Base-by-base conservation (phyloP, 2,888 invertebrate genomes). In the Ceratothoa steindachneri region DNA sequence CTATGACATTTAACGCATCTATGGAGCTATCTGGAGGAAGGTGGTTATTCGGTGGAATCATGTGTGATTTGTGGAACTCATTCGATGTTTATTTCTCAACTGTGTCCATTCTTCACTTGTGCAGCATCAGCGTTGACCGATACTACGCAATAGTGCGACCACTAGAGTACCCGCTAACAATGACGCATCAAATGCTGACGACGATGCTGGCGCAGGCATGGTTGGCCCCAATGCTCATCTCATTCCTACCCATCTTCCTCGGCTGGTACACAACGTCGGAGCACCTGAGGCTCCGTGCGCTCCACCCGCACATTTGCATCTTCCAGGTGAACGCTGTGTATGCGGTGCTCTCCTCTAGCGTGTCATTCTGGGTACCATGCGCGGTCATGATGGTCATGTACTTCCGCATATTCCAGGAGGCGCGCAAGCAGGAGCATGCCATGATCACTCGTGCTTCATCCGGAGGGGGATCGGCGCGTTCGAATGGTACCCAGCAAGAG, bases 51-150 rank as follows among this genome's bases (percentile, higher is more conserved):
- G 93, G 94, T 1, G 88, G 90, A 82, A 86, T 92, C 82, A 93
- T 95, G 90, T 97, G 96, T 87, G 93, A 96, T 86, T 90, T 95
- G 71, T 97, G 93, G 90, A 96, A 95, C 85, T 92, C 94, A 52
- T 88, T 95, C 80, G 80, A 80, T 51, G 80, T 80, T n/a, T 79
- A 77, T 75, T 79, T 80, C 51, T 79, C 77, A 24, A 80, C 80
- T n/a, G 95, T 95, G 0, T 95, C 95, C 15, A 95, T 97, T 73
- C 87, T 97, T 24, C 96, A 97, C 85, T 85, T 97, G 71, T 95
- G 96, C 84, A 97, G 96, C 84, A 97, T 87, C 77, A 85, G 85
- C 74, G 85, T 87, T 78, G 87, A 87, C 82, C 88, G 93, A 81
- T 95, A 94, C 83, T 95, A 93, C 84, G 95, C 95, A 2, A 96